These are phyloP conservation scores for Leuctra nigra DNA, from an alignment of 2,888 invertebrate species.

Conservation along the genomic window DNA sequence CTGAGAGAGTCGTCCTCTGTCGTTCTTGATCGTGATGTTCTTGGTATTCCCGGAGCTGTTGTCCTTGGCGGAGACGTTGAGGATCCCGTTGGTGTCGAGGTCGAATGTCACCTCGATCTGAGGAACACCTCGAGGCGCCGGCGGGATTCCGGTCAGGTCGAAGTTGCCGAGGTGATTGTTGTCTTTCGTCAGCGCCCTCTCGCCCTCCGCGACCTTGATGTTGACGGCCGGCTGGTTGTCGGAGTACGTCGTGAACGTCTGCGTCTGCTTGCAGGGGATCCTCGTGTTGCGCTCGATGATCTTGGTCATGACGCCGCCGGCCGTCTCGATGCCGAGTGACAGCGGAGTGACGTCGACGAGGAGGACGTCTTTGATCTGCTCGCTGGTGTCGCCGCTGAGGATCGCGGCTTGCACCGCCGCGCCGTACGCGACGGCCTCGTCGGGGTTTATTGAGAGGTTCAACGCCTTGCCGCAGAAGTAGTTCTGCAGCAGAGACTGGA, in stretches of 20 bases:
- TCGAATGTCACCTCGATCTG: slow-evolving; percentile 67
- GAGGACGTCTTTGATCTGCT: slow-evolving; percentile 63
- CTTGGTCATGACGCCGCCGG: slow-evolving; percentile 75
- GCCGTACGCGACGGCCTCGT: slow-evolving; percentile 97
- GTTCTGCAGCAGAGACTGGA: slow-evolving; percentile 75
- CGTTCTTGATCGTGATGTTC: too few species aligned
- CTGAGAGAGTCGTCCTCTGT: too few species aligned
- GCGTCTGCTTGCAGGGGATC: slow-evolving; percentile 65
- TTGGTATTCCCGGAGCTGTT: slow-evolving; percentile 66
- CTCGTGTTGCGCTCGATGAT: slow-evolving; percentile 73
- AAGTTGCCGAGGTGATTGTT: slow-evolving; percentile 37
- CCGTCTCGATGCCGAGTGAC: slow-evolving; percentile 80
- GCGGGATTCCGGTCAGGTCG: too few species aligned
- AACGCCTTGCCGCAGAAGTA: slow-evolving; percentile 95
- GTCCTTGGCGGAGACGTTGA: slow-evolving; percentile 47
- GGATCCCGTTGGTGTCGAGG: slow-evolving; percentile 54
- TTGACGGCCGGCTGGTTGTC: slow-evolving; percentile 73
- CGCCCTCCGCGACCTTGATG: slow-evolving; percentile 37
- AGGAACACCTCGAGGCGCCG: too few species aligned
- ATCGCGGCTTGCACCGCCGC: too few species aligned
- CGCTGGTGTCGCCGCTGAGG: slow-evolving; percentile 57
- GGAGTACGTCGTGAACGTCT: slow-evolving; percentile 71
- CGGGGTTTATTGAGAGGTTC: slow-evolving; percentile 95
- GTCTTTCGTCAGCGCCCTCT: slow-evolving; percentile 44
- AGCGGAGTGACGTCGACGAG: too few species aligned